Conservation (phyloP, 1,140 invertebrate species). For the Calosoma granatense region DNA sequence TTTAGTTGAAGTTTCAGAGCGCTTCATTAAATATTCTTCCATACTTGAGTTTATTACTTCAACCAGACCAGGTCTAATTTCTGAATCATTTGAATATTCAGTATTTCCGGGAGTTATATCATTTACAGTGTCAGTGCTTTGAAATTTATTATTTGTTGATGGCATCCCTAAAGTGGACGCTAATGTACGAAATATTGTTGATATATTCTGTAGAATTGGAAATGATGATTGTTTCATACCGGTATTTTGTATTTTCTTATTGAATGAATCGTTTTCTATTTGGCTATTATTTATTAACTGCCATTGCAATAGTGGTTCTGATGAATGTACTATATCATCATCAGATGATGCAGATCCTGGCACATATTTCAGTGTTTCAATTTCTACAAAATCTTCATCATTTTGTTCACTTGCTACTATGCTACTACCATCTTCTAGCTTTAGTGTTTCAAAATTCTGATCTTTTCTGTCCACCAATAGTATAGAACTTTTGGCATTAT, state of each 20-base stretch:
- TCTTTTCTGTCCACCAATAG: no score
- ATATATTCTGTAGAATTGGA: conserved; percentile 38
- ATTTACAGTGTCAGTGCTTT: not conserved
- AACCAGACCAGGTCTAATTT: conserved; percentile 29
- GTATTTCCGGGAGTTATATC: conserved; percentile 1
- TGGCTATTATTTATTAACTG: conserved; percentile 9
- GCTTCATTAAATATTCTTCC: conserved; percentile 25
- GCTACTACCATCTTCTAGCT: no score
- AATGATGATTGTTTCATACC: no score
- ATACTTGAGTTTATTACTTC: conserved; percentile 31
- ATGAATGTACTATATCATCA: not conserved
- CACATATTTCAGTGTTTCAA: conserved; percentile 26
- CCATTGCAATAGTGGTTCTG: not conserved
- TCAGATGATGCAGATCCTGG: conserved; percentile 13
- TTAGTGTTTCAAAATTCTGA: no score
- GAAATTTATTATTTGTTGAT: not conserved
- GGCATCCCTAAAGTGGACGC: conserved; percentile 15
- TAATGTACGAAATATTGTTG: conserved; percentile 19
- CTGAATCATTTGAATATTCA: conserved; percentile 13
- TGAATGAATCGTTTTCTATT: conserved; percentile 32
- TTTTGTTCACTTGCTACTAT: no score
- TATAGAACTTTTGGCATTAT: no score
- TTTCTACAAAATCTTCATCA: conserved; percentile 21
- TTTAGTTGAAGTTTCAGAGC: conserved; percentile 36
- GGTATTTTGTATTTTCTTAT: conserved; percentile 40